phyloP scores from a whole-genome alignment of 2,113 vertebrate species.

The Phylloscopus whistleri region DNA sequence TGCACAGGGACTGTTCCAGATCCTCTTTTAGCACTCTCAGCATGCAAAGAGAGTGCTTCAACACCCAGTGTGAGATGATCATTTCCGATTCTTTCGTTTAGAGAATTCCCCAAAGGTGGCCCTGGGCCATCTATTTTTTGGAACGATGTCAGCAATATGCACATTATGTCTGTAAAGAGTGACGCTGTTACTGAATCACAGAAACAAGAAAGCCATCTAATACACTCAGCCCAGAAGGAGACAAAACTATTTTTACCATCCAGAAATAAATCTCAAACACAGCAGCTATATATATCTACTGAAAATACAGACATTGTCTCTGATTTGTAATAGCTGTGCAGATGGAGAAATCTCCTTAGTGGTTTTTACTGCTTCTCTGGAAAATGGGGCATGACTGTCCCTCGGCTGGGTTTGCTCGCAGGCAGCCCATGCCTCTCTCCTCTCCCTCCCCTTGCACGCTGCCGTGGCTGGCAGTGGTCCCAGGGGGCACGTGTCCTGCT shows the following conservation, averaged over 20 bases:
- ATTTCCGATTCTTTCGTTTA: conserved; percentile 12
- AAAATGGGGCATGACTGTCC: conserved; percentile 47
- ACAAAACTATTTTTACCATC: conserved; percentile 9
- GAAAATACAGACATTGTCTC: conserved; percentile 54
- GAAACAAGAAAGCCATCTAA: background rate
- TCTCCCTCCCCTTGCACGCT: background rate
- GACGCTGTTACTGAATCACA: background rate
- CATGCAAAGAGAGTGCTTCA: background rate
- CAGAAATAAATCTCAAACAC: conserved; percentile 22
- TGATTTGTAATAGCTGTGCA: conserved; percentile 52
- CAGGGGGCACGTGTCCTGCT: background rate
- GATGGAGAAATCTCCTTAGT: conserved; percentile 54
- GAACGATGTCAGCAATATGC: background rate
- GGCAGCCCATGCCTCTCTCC: background rate
- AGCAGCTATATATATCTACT: conserved; percentile 13
- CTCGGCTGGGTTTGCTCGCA: background rate
- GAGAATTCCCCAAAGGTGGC: conserved; percentile 32
- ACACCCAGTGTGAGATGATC: background rate
- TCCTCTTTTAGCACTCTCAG: background rate
- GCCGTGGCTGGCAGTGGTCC: background rate
- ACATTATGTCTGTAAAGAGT: conserved; percentile 5
- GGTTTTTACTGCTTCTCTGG: conserved; percentile 20
- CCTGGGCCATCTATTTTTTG: conserved; percentile 20
- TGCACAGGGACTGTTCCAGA: background rate
- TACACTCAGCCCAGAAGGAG: background rate